phyloP scores from a whole-genome alignment of 30 jellyfish, hydroid and myxozoan genomes.

The Phacellophora camtschatica region DNA sequence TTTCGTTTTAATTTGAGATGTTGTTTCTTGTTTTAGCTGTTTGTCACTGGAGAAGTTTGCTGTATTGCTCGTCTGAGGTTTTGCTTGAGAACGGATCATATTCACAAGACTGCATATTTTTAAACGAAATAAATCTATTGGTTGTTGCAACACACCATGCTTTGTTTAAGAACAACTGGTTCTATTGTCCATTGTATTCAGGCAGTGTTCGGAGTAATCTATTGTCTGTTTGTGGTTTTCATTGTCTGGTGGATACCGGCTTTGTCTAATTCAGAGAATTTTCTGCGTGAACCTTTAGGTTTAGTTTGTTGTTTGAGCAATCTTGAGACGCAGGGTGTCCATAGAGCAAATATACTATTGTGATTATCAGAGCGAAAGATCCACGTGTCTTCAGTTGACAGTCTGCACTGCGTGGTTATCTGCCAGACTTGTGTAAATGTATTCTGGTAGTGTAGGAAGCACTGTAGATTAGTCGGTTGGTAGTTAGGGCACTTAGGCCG shows the following conservation, averaged over 20 bases:
- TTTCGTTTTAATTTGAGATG: no score
- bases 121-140: no score
- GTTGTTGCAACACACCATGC: no score
- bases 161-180: no score
- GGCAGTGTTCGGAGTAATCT: background rate
- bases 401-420: conserved; percentile 54
- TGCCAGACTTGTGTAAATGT: conserved; percentile 58
- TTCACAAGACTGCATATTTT: no score
- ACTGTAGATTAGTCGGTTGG: conserved; percentile 62
- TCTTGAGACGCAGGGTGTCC: conserved; percentile 60
- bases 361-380: conserved; percentile 83
- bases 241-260: conserved; percentile 15
- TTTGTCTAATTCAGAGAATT: conserved; percentile 54
- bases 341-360: conserved; percentile 38
- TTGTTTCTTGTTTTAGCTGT: no score
- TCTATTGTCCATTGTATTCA: background rate
- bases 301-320: conserved; percentile 27
- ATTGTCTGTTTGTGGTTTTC: conserved; percentile 14
- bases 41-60: no score
- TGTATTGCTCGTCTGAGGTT: no score
- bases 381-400: conserved; percentile 95
- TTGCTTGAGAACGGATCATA: no score
- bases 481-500: conserved; percentile 68
- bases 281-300: conserved; percentile 5
- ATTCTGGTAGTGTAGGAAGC: conserved; percentile 74